Evolutionary conservation across 2,888 invertebrate genomes (phyloP).

Genomic region (Tuberolachnus salignus): DNA sequence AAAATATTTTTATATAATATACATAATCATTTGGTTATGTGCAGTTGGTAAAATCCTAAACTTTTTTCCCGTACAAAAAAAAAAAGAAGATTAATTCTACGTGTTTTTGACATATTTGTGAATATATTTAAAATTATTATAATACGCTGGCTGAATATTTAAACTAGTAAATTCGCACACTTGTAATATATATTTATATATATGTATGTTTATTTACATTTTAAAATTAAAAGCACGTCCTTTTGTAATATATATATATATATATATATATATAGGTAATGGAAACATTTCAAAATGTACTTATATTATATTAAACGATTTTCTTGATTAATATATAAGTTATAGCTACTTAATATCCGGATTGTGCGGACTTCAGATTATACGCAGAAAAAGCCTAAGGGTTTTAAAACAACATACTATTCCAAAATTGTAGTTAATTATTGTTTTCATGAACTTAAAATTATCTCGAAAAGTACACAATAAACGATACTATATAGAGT

Average conservation of each 20-base stretch:
- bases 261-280: too few relatives aligned
- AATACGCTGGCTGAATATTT: not conserved
- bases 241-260: constrained; percentile 1
- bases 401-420: too few relatives aligned
- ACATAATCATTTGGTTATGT: not conserved
- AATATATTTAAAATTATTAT: not conserved
- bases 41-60: not conserved
- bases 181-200: not conserved
- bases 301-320: too few relatives aligned
- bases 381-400: too few relatives aligned
- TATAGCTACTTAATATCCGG: too few relatives aligned
- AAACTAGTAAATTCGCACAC: not conserved
- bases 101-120: not conserved
- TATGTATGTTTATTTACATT: not conserved
- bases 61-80: constrained; percentile 3
- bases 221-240: not conserved
- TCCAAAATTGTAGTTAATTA: too few relatives aligned
- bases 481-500: too few relatives aligned
- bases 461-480: too few relatives aligned
- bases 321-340: too few relatives aligned
- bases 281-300: not conserved
- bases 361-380: too few relatives aligned
- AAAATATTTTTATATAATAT: not conserved
- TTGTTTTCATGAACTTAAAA: too few relatives aligned
- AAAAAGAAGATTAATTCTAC: not conserved